These are phyloP conservation scores for Epizoanthus stellaris DNA, from an alignment of 92 coral and sea anemone species.

Conservation along the genomic window DNA sequence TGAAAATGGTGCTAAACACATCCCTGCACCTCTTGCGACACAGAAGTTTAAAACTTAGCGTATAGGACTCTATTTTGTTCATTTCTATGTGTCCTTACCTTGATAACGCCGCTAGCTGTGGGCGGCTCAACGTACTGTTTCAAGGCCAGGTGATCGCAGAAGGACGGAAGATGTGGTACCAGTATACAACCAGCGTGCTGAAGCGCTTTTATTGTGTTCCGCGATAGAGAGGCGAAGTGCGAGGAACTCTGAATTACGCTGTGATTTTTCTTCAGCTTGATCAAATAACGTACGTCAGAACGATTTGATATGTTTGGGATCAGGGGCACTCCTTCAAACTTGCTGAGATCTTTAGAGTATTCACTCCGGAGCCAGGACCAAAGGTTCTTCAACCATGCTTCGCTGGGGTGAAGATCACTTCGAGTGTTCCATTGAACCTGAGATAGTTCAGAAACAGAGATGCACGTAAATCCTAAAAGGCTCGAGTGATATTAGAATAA, in stretches of 20 bases:
- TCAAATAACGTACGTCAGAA: conserved; percentile 63
- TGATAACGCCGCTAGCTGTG: conserved; percentile 90
- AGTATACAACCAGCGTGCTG: conserved; percentile 86
- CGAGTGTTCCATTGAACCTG: conserved; percentile 82
- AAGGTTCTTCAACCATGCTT: conserved; percentile 77
- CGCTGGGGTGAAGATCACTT: conserved; percentile 70
- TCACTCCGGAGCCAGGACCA: conserved; percentile 95
- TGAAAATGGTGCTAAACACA: no score
- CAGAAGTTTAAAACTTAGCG: not conserved
- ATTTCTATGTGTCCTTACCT: conserved; percentile 36
- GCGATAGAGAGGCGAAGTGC: conserved; percentile 86
- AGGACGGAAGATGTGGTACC: conserved; percentile 79
- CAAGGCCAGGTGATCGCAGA: conserved; percentile 85
- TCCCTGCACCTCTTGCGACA: not conserved
- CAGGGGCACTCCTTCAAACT: conserved; percentile 86
- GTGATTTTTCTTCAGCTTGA: conserved; percentile 73
- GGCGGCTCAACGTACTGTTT: conserved; percentile 87
- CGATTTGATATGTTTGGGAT: conserved; percentile 66
- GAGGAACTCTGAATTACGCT: conserved; percentile 82
- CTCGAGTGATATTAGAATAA: no score
- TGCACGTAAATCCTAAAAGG: not conserved
- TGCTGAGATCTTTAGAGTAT: conserved; percentile 78
- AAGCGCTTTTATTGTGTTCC: conserved; percentile 75
- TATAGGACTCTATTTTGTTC: not conserved
- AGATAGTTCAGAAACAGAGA: conserved; percentile 20